Conservation (phyloP, 1,140 invertebrate genomes). For the Agrypnia vestita region DNA sequence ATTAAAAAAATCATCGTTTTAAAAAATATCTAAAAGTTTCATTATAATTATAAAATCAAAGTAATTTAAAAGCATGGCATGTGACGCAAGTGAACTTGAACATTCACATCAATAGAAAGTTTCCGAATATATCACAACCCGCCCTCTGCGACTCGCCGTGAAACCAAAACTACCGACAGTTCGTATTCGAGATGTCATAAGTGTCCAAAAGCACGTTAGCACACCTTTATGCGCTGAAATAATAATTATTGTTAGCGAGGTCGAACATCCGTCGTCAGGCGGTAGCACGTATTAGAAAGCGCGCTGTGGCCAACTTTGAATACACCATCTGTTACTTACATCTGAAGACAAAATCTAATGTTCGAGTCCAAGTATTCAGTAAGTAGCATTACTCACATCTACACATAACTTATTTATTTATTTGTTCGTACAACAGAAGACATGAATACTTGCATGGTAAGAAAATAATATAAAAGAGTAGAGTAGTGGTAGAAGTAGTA, state of each 20-base stretch:
- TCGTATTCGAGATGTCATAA: constrained; percentile 2
- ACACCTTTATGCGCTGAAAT: background rate
- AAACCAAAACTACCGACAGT: constrained; percentile 15
- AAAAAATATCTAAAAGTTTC: no score
- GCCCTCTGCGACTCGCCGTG: background rate
- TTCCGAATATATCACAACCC: background rate
- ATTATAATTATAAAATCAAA: no score
- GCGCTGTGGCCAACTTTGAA: constrained; percentile 41
- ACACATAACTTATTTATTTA: no score
- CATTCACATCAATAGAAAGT: background rate
- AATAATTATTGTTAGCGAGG: background rate
- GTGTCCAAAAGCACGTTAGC: constrained; percentile 10
- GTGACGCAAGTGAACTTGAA: background rate
- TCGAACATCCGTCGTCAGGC: background rate
- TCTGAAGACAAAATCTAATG: constrained; percentile 20
- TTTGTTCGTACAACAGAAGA: no score
- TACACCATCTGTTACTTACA: constrained; percentile 40
- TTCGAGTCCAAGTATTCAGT: constrained; percentile 27
- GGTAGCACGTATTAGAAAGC: constrained; percentile 26
- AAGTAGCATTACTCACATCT: constrained; percentile 33
- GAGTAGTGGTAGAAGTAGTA: no score
- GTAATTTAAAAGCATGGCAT: no score
- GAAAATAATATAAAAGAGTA: no score
- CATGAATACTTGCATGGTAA: no score
- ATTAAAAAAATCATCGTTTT: no score